Evolutionary conservation across 2,113 vertebrate genomes (phyloP).

Genomic region (Platysternon megacephalum): DNA sequence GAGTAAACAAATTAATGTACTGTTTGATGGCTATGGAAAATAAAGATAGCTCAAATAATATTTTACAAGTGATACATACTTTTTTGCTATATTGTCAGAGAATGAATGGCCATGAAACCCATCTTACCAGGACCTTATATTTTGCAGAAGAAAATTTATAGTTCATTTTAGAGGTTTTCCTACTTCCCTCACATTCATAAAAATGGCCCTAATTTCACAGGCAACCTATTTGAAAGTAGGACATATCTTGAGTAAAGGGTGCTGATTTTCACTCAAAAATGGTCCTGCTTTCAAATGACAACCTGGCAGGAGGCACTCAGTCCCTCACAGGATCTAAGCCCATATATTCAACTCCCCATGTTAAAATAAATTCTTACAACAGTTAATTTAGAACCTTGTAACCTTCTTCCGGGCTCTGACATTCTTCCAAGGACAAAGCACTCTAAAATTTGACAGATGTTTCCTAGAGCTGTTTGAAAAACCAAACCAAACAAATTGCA

Average conservation of each 20-base stretch:
- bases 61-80: background rate
- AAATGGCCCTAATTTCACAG: background rate
- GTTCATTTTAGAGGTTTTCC: background rate
- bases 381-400: background rate
- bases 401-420: too few relatives aligned
- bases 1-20: background rate
- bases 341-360: background rate
- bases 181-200: background rate
- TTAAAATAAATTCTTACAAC: background rate
- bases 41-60: background rate
- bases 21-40: background rate
- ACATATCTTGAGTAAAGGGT: background rate
- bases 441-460: too few relatives aligned
- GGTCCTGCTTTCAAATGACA: background rate
- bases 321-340: background rate
- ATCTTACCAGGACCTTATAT: background rate
- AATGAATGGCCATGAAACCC: background rate
- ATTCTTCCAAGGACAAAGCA: too few relatives aligned
- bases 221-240: accelerated
- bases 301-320: background rate
- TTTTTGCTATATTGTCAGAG: background rate
- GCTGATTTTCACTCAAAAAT: background rate
- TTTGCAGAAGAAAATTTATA: background rate
- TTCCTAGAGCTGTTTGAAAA: too few relatives aligned
- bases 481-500: too few relatives aligned